A percentile compares a stretch with the other conserved stretches of the same genome.
Conservation (phyloP, 2,797 vertebrate genomes). For the Huso huso region DNA sequence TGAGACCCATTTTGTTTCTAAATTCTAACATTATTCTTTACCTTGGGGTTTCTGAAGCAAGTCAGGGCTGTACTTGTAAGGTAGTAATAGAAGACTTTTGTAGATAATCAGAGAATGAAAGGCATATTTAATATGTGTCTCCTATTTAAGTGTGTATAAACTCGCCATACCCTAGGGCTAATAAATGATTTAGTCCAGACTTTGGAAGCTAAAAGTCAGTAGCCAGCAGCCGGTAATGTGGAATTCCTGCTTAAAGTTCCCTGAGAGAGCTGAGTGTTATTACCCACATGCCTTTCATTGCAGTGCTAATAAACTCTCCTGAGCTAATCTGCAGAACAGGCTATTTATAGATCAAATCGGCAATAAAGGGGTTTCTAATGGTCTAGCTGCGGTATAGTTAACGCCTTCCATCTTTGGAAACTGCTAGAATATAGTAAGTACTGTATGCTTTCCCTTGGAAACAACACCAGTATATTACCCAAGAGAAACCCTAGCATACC, state of each 20-base stretch:
- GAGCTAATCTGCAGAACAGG: not conserved
- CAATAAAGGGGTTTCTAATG: not conserved
- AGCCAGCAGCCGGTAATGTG: constrained; percentile 1
- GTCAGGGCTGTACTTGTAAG: not conserved
- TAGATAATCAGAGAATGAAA: not conserved
- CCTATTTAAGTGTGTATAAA: constrained; percentile 1
- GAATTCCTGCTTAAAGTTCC: not conserved
- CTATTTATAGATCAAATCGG: not conserved
- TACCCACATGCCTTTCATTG: not conserved
- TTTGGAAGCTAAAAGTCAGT: not conserved
- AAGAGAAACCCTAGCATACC: no score
- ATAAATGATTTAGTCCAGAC: constrained; percentile 8
- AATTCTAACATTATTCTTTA: not conserved
- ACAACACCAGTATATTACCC: no score
- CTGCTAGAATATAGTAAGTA: no score
- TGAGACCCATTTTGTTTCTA: not conserved
- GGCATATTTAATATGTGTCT: constrained; percentile 1
- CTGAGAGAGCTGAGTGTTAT: not conserved
- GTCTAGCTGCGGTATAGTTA: no score
- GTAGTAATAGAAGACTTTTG: not conserved
- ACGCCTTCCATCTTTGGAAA: no score
- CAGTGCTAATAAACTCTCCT: not conserved
- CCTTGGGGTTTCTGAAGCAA: not conserved
- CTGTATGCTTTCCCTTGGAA: no score
- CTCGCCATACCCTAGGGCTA: not conserved